phyloP scores from a whole-genome alignment of 2,888 invertebrate genomes.

The Cremastobaeus sp. region DNA sequence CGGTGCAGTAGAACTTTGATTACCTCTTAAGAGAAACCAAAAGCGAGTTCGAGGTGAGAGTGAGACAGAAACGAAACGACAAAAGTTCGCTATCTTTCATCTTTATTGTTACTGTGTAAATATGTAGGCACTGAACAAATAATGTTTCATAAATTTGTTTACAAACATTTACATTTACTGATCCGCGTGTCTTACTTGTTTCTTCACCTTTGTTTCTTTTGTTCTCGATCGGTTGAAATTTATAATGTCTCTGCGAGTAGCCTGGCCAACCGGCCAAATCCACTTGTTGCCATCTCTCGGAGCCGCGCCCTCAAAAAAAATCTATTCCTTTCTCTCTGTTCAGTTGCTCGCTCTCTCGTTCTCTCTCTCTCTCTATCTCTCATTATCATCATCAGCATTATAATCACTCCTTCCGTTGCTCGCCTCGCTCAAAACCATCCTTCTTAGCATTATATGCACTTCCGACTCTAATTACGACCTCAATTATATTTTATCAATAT shows the following conservation, averaged over 20 bases:
- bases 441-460: slow-evolving; percentile 73
- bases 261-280: slow-evolving; percentile 65
- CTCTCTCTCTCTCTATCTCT: slow-evolving; percentile 1
- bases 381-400: neutral
- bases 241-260: slow-evolving; percentile 69
- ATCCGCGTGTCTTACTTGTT: slow-evolving; percentile 60
- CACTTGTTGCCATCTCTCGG: slow-evolving; percentile 66
- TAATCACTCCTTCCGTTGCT: neutral
- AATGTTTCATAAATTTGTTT: slow-evolving; percentile 78
- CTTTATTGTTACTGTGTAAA: slow-evolving; percentile 78
- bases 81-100: slow-evolving; percentile 74
- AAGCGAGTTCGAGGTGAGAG: slow-evolving; percentile 47
- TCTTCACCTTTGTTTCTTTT: slow-evolving; percentile 45
- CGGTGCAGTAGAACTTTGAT: no score
- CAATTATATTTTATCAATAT: slow-evolving; percentile 75
- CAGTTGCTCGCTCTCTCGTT: slow-evolving; percentile 15
- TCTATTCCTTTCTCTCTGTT: slow-evolving; percentile 32
- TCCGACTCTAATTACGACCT: slow-evolving; percentile 74
- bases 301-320: slow-evolving; percentile 53
- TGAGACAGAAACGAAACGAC: slow-evolving; percentile 63
- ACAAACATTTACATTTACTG: slow-evolving; percentile 78
- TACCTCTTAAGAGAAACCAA: slow-evolving; percentile 38
- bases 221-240: slow-evolving; percentile 73
- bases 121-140: slow-evolving; percentile 79
- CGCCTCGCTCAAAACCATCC: slow-evolving; percentile 48